Conservation (phyloP, 2,888 invertebrate genomes). For the Dorcus hopei region DNA sequence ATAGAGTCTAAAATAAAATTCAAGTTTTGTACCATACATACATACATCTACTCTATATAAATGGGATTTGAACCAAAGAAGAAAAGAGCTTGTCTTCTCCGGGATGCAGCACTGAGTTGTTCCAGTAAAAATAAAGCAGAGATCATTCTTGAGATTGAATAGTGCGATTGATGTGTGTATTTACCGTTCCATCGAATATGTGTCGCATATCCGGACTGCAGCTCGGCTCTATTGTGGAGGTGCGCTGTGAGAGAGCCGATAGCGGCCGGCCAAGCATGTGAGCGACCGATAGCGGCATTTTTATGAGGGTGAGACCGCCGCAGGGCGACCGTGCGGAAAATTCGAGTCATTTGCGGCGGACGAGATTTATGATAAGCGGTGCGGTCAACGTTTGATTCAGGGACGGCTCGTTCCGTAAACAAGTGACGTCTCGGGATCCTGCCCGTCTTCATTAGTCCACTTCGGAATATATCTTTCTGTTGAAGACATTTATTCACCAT, state of each 20-base stretch:
- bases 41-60: conserved; percentile 7
- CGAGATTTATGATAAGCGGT: conserved; percentile 1
- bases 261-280: conserved; percentile 1
- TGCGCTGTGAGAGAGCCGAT: neutral
- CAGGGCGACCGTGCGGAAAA: conserved; percentile 1
- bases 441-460: too few species aligned
- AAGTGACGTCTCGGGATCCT: neutral
- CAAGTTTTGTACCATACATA: neutral
- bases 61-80: neutral
- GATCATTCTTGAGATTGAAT: neutral
- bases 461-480: too few species aligned
- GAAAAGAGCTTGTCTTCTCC: neutral
- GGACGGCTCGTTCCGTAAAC: neutral
- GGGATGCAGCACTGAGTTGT: neutral
- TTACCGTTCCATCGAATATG: neutral
- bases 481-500: too few species aligned
- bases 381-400: neutral
- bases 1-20: neutral
- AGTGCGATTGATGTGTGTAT: neutral
- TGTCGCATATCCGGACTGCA: neutral
- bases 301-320: conserved; percentile 1
- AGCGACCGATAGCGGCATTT: neutral
- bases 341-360: conserved; percentile 2
- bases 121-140: neutral
- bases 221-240: neutral